Percentiles rank a stretch among this genome's conserved stretches.
Conservation (phyloP, 2,797 vertebrate genomes). For the Acropternis orthonyx region DNA sequence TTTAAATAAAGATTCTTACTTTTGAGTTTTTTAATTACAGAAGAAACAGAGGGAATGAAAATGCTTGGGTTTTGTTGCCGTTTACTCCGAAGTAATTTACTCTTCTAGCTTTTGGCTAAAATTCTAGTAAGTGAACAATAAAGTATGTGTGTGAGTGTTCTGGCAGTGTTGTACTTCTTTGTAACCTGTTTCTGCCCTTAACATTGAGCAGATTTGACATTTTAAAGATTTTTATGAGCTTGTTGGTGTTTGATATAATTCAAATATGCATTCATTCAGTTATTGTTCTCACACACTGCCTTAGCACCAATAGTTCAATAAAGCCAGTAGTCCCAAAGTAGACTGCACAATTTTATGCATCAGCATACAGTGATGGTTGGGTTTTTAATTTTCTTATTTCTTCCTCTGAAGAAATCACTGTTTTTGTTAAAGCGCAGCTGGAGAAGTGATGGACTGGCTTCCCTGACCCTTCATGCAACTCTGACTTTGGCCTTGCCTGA, state of each 20-base stretch:
- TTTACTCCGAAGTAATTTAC: background rate
- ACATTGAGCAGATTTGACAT: background rate
- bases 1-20: background rate
- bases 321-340: background rate
- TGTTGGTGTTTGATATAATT: background rate
- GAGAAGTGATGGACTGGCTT: background rate
- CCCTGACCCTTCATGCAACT: background rate
- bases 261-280: background rate
- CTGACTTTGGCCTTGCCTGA: background rate
- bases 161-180: background rate
- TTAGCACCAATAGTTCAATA: background rate
- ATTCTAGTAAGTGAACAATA: background rate
- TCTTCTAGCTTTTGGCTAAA: background rate
- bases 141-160: background rate
- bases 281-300: background rate
- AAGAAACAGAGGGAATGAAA: background rate
- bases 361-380: background rate
- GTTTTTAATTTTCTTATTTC: no score
- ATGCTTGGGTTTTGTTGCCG: background rate
- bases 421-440: background rate
- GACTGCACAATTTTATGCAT: background rate
- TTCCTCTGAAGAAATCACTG: background rate
- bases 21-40: background rate
- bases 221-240: background rate
- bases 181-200: background rate